A percentile compares a stretch with the other conserved stretches of the same genome.
Conservation (phyloP, 2,797 vertebrate species). For the Macropus fuliginosus region DNA sequence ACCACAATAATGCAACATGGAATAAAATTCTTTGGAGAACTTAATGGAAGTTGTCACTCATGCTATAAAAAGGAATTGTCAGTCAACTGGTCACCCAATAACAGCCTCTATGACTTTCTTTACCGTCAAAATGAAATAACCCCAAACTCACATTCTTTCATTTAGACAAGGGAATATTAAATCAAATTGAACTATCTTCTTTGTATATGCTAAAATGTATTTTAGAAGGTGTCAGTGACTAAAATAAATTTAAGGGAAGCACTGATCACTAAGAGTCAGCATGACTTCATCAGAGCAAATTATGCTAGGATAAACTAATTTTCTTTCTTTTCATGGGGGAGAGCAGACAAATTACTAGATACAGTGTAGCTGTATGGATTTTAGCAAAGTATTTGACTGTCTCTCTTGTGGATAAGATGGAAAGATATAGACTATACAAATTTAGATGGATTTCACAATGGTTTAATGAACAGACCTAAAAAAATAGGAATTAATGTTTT, state of each 20-base stretch:
- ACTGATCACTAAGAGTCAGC: background rate
- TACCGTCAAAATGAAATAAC: conserved; percentile 28
- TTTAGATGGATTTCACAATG: background rate
- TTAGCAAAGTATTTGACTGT: background rate
- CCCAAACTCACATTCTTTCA: conserved; percentile 1
- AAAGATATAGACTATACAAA: background rate
- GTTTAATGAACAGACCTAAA: background rate
- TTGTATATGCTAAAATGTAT: background rate
- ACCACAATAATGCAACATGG: background rate
- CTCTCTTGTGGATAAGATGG: background rate
- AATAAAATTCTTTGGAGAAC: conserved; percentile 39
- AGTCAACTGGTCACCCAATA: conserved; percentile 39
- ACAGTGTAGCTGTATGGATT: background rate
- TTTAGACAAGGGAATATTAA: conserved; percentile 31
- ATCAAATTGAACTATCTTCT: conserved; percentile 6
- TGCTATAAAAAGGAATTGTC: conserved; percentile 65
- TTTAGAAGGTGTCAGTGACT: background rate
- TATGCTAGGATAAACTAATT: background rate
- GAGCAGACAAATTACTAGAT: background rate
- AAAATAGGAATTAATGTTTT: background rate
- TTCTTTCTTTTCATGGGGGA: background rate
- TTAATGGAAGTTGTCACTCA: conserved; percentile 55
- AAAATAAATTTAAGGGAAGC: background rate
- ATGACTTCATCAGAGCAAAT: background rate
- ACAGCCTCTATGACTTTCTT: conserved; percentile 5